These are phyloP conservation scores for Helicoverpa armigera DNA, from an alignment of 1,140 invertebrate genomes.

Conservation along the genomic window DNA sequence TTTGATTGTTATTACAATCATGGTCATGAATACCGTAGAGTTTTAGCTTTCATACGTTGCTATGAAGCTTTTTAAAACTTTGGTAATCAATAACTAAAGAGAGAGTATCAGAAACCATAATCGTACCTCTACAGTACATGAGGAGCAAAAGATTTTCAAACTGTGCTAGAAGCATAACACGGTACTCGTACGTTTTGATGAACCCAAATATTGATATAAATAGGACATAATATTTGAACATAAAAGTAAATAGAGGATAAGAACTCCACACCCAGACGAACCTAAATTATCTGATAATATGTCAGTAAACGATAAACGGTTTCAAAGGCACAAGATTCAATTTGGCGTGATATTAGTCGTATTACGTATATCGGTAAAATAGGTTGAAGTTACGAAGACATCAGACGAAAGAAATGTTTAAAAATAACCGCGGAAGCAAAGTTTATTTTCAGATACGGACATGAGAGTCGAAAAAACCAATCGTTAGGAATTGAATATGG, in stretches of 20 bases:
- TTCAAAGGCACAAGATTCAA: constrained; percentile 9
- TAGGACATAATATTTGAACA: not conserved
- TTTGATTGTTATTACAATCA: constrained; percentile 18
- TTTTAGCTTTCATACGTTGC: not conserved
- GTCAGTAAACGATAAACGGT: not conserved
- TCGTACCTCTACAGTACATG: too few species aligned
- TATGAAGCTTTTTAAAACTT: not conserved
- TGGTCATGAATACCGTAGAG: constrained; percentile 6
- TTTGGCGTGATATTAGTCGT: constrained; percentile 28
- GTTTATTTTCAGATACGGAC: constrained; percentile 49
- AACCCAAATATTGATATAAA: too few species aligned
- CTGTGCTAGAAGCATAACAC: too few species aligned
- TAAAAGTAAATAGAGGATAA: constrained; percentile 10
- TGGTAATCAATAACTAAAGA: not conserved
- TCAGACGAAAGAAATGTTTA: constrained; percentile 44
- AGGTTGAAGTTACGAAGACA: constrained; percentile 25
- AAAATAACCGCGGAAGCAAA: constrained; percentile 51
- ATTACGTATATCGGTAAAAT: constrained; percentile 32
- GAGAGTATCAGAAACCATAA: too few species aligned
- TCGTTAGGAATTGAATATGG: constrained; percentile 2
- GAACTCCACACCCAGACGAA: not conserved
- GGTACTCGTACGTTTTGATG: too few species aligned
- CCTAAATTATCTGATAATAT: constrained; percentile 12
- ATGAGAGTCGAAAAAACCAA: constrained; percentile 23
- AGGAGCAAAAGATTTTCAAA: too few species aligned